Base-by-base conservation (phyloP, 2,113 vertebrate species). In the Xiphophorus couchianus region DNA sequence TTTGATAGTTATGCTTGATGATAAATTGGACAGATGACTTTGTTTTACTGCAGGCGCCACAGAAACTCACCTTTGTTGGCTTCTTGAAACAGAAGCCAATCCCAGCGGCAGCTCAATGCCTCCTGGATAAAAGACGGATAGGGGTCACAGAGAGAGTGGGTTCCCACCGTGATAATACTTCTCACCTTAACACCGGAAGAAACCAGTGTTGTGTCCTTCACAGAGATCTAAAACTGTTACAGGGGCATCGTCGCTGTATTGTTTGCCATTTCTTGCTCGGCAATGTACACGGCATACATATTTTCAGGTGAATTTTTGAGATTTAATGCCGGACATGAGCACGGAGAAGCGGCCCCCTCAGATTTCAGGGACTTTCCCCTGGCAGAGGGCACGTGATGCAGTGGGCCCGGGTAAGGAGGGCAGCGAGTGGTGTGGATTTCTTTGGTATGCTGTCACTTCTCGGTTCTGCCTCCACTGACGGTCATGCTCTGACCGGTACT, bases 291-390 rank as follows among this genome's bases (percentile, higher is more conserved):
- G 25, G 22, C 6, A 8, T 19, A n/a, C n/a, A 14, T 29, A 51
- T 14, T 65, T 35, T 22, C 27, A 37, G 33, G 64, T 39, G 9
- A 14, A 8, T 58, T 69, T 73, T 44, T 44, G 1, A 62, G n/a
- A 61, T 82, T 77, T 74, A 69, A 81, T 79, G 68, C 77, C 83
- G 76, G 78, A 80, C 73, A 8, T 19, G 62, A 69, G 69, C 73
- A 5, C 6, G 1, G 51, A 69, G 42, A 64, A 68, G 48, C 64
- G 5, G 80, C 71, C 84, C 80, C 84, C 71, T 87, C 83, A 77
- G 51, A 85, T 88, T 90, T 89, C 88, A 90, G 91, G 92, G 92
- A 92, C 90, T 93, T 92, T 92, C 91, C 90, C 76, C 31, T 0
- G 17, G 82, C 74, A 42, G 37, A 44, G 54, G 80, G 69, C 89